Conservation (phyloP, 2,888 invertebrate species). For the Podabrus alpinus region DNA sequence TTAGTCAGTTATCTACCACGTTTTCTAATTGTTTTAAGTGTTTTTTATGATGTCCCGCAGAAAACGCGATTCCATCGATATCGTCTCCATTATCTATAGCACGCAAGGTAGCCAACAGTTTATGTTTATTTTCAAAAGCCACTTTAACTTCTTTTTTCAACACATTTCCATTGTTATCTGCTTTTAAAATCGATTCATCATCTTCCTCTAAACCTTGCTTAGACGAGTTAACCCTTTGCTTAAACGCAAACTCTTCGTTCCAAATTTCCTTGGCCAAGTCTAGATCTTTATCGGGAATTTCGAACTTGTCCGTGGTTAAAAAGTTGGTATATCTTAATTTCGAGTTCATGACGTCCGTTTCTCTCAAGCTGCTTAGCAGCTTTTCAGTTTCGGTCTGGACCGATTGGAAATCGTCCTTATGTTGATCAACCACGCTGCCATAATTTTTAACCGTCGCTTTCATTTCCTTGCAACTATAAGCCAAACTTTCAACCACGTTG, state of each 20-base stretch:
- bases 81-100: conserved; percentile 63
- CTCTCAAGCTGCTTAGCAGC: conserved; percentile 58
- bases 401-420: conserved; percentile 57
- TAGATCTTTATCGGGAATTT: conserved; percentile 40
- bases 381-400: conserved; percentile 58
- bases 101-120: conserved; percentile 65
- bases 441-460: conserved; percentile 43
- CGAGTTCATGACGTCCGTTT: conserved; percentile 60
- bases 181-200: conserved; percentile 3
- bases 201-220: conserved; percentile 5
- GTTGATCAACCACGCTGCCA: conserved; percentile 55
- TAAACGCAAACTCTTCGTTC: conserved; percentile 46
- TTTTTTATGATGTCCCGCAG: background rate
- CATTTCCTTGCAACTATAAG: conserved; percentile 44
- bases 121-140: conserved; percentile 57
- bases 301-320: conserved; percentile 20
- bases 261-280: conserved; percentile 48
- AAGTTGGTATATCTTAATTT: conserved; percentile 46
- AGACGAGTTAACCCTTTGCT: conserved; percentile 24
- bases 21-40: background rate
- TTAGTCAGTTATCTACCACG: background rate
- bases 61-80: conserved; percentile 35
- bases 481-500: conserved; percentile 43
- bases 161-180: conserved; percentile 36
- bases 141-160: conserved; percentile 39